phyloP scores from a whole-genome alignment of 2,888 invertebrate genomes.

The Eristalinus aeneus region DNA sequence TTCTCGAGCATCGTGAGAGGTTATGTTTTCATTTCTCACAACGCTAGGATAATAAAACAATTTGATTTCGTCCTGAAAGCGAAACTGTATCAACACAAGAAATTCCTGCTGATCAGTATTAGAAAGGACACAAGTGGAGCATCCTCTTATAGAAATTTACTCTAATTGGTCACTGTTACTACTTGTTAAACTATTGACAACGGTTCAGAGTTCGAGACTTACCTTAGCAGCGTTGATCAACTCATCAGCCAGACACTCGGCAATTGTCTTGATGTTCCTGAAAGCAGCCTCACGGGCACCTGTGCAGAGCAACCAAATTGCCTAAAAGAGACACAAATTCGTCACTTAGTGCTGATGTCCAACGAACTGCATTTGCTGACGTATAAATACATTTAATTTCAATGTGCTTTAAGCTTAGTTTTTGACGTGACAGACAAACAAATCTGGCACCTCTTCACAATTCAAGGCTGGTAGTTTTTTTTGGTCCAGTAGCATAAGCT shows the following conservation, averaged over 20 bases:
- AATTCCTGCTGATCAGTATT: conserved; percentile 38
- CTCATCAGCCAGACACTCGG: conserved; percentile 99
- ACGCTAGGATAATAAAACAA: conserved; percentile 78
- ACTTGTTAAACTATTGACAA: no score
- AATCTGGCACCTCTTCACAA: neutral
- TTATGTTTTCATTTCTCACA: conserved; percentile 61
- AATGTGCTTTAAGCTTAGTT: neutral
- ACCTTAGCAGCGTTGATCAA: conserved; percentile 99
- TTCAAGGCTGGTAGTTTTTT: conserved; percentile 58
- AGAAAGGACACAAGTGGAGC: conserved; percentile 27
- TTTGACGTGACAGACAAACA: neutral
- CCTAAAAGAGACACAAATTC: conserved; percentile 80
- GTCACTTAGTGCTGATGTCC: neutral
- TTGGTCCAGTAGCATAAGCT: conserved; percentile 73
- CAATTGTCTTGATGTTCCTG: conserved; percentile 99
- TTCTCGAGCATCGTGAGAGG: conserved; percentile 76
- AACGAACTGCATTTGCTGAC: neutral
- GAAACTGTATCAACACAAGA: conserved; percentile 72
- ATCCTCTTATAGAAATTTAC: neutral
- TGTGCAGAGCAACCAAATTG: conserved; percentile 99
- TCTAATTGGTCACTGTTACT: no score
- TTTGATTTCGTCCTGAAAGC: conserved; percentile 77
- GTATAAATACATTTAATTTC: neutral
- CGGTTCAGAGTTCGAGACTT: conserved; percentile 66
- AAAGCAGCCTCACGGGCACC: conserved; percentile 99